These are phyloP conservation scores for Kuschelorhynchus macadamiae DNA, from an alignment of 2,888 invertebrate genomes.

Conservation along the genomic window DNA sequence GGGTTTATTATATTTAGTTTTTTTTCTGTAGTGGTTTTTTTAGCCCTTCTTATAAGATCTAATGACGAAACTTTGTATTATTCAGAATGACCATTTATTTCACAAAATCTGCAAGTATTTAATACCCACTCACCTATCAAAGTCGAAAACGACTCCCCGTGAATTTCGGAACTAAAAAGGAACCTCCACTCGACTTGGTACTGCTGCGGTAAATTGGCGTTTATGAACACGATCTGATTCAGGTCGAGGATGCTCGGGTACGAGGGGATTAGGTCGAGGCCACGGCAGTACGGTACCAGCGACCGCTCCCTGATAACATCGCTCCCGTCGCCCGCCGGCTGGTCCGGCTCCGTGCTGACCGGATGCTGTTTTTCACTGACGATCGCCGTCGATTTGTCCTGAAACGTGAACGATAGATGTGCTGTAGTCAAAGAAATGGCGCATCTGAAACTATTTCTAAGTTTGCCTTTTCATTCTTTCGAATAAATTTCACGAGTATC, in stretches of 20 bases:
- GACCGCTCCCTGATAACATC: conserved; percentile 69
- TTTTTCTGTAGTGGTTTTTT: too few species aligned
- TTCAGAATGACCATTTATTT: too few species aligned
- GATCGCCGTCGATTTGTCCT: conserved; percentile 16
- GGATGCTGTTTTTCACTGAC: conserved; percentile 19
- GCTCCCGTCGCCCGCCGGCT: conserved; percentile 51
- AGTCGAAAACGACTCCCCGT: conserved; percentile 93
- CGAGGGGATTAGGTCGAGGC: conserved; percentile 81
- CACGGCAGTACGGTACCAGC: conserved; percentile 72
- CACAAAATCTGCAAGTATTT: too few species aligned
- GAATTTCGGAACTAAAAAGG: conserved; percentile 87
- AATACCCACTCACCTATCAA: conserved; percentile 73
- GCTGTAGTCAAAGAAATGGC: background rate
- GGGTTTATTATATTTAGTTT: too few species aligned
- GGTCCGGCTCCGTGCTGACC: conserved; percentile 16
- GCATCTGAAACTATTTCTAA: too few species aligned
- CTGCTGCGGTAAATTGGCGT: conserved; percentile 82
- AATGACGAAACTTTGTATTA: too few species aligned
- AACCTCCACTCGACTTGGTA: conserved; percentile 88
- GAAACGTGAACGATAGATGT: background rate
- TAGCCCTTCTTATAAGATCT: too few species aligned
- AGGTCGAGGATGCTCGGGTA: conserved; percentile 83
- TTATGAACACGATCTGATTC: conserved; percentile 85
- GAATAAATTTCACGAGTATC: too few species aligned
- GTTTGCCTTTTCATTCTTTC: too few species aligned